Evolutionary conservation across 2,797 vertebrate species (phyloP).

Genomic region (Antrozous pallidus): DNA sequence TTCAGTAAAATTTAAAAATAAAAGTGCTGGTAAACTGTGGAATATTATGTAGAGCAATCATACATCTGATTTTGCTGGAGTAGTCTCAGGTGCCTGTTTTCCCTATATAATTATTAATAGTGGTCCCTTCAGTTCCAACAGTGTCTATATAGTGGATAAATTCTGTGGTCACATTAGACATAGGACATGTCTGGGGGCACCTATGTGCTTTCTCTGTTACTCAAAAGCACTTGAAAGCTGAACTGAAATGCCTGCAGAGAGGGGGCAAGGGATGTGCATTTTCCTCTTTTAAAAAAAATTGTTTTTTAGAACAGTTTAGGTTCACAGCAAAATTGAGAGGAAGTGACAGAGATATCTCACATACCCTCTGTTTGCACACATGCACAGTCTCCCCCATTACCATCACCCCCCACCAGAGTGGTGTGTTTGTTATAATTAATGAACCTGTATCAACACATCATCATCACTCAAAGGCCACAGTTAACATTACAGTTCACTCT

Average conservation of each 20-base stretch:
- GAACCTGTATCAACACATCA: background rate
- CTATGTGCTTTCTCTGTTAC: background rate
- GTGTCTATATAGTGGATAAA: background rate
- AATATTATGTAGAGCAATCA: background rate
- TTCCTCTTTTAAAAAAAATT: no score
- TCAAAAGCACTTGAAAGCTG: background rate
- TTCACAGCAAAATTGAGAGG: background rate
- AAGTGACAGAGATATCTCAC: background rate
- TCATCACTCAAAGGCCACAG: background rate
- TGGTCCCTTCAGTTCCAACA: background rate
- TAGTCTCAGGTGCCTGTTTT: background rate
- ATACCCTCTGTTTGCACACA: no score
- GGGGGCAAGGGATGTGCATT: background rate
- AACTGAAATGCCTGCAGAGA: background rate
- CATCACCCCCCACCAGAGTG: background rate
- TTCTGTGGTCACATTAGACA: background rate
- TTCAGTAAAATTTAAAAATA: background rate
- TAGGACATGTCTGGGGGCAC: background rate
- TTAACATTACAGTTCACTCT: background rate
- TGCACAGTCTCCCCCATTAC: background rate
- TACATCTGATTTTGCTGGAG: background rate
- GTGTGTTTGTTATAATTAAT: background rate
- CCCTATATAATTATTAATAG: background rate
- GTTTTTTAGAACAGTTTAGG: background rate
- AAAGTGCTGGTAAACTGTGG: background rate